Base-by-base conservation (phyloP, 2,888 invertebrate species). In the Sphaerophoria taeniata region DNA sequence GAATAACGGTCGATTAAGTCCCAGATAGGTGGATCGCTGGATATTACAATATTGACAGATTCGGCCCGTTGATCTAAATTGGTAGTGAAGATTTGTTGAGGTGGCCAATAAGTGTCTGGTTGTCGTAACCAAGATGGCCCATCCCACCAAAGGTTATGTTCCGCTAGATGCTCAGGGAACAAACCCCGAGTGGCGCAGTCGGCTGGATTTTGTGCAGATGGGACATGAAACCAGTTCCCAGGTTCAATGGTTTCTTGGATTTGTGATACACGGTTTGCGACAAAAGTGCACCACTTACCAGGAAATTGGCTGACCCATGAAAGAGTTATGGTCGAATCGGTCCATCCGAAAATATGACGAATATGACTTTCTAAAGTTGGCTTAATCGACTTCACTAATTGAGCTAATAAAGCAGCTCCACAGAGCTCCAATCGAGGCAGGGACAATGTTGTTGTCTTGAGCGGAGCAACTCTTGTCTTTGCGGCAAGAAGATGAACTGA, bases 221-320 rank as follows among this genome's bases (percentile, higher is more conserved):
- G 16, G 4, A 33, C 33, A 12, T 55, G 55, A 6, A 9, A 33
- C 58, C 14, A 39, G 16, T 36, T 36, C 16, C 14, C 58, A 14
- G 36, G 16, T 16, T 33, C 45, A 45, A 70, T 45, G 3, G 33
- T 11, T 33, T 45, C 16, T 45, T 70, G 69, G 9, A 53, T 69
- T 9, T 33, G 39, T n/a, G n/a, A n/a, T n/a, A n/a, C n/a, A n/a
- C n/a, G n/a, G n/a, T n/a, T n/a, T n/a, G n/a, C n/a, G n/a, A 14
- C 34, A 58, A 36, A 39, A 12, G 55, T 55, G 33, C 58, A 14
- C 39, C 34, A 39, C 14, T 71, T 71, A 12, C 36, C 56, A 47
- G 77, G 63, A 12, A 53, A 70, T 77, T 71, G 71, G 2, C 77
- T 56, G n/a, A 77, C 71, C 71, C 71, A 77, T 6, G 77, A 56